Evolutionary conservation across 37 sponge, comb jelly and placozoan species (phyloP).

Genomic region (Diacarnus erythraeanus): DNA sequence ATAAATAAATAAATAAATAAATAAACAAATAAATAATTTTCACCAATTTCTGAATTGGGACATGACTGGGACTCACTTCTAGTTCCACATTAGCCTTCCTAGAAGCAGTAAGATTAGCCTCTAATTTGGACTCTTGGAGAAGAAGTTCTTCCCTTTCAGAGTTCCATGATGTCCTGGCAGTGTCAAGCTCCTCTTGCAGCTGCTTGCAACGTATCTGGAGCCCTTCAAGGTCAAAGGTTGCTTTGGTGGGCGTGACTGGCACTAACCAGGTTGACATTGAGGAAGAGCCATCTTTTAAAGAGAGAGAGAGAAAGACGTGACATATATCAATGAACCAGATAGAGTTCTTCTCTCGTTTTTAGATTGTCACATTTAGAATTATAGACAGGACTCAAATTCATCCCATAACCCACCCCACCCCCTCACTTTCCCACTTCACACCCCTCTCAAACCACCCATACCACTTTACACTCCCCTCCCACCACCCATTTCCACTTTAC

Average conservation of each 20-base stretch:
- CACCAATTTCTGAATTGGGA: neutral
- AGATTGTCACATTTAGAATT: no score
- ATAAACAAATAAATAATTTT: neutral
- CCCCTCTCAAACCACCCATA: neutral
- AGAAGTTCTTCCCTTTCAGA: slow-evolving; percentile 42
- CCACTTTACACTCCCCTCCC: neutral
- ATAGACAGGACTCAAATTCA: no score
- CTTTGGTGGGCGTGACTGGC: slow-evolving; percentile 19
- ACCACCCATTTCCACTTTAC: no score
- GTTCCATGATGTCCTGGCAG: slow-evolving; percentile 13
- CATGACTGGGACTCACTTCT: slow-evolving; percentile 24
- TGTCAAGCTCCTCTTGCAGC: slow-evolving; percentile 61
- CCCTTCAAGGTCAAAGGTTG: slow-evolving; percentile 28
- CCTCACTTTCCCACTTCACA: neutral
- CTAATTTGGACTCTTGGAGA: slow-evolving; percentile 34
- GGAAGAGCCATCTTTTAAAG: neutral
- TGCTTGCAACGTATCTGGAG: slow-evolving; percentile 41
- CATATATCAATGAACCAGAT: no score
- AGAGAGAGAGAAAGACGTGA: no score
- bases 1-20: neutral
- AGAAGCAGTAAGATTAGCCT: slow-evolving; percentile 51
- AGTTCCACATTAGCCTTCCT: slow-evolving; percentile 64
- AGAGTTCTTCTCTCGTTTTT: no score
- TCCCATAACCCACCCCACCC: neutral
- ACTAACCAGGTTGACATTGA: neutral